Evolutionary conservation across 2,797 vertebrate genomes (phyloP).

Genomic region (Crenichthys baileyi): DNA sequence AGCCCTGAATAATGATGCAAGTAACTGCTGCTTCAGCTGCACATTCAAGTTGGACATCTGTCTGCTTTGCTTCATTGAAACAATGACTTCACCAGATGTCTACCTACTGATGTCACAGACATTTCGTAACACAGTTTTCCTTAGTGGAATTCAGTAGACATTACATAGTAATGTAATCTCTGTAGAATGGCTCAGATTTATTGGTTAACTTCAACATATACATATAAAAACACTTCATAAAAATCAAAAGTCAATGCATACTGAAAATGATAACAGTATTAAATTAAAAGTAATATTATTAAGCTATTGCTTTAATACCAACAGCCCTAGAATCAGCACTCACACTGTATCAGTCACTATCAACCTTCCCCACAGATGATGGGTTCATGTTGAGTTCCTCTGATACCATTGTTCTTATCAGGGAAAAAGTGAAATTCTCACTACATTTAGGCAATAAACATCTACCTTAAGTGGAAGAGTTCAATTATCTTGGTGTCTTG

Average conservation of each 20-base stretch:
- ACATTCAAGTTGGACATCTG: not conserved
- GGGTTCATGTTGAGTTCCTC: not conserved
- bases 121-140: not conserved
- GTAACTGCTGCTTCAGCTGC: not conserved
- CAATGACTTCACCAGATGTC: slow-evolving; percentile 28
- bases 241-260: not conserved
- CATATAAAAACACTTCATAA: no score
- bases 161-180: not conserved
- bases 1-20: not conserved
- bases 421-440: not conserved
- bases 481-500: not conserved
- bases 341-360: no score
- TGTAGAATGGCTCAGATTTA: not conserved
- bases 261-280: not conserved
- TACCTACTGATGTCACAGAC: slow-evolving; percentile 23
- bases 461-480: not conserved
- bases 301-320: not conserved
- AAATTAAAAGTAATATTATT: not conserved
- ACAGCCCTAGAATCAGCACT: no score
- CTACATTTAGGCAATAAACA: not conserved
- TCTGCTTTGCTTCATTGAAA: slow-evolving; percentile 1
- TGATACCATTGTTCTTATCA: not conserved
- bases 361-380: no score
- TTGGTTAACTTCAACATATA: not conserved
- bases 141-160: not conserved